Evolutionary conservation across 2,888 invertebrate genomes (phyloP), one percentile per base, ranked within the genome.

Genomic region (Lingula anatina): DNA sequence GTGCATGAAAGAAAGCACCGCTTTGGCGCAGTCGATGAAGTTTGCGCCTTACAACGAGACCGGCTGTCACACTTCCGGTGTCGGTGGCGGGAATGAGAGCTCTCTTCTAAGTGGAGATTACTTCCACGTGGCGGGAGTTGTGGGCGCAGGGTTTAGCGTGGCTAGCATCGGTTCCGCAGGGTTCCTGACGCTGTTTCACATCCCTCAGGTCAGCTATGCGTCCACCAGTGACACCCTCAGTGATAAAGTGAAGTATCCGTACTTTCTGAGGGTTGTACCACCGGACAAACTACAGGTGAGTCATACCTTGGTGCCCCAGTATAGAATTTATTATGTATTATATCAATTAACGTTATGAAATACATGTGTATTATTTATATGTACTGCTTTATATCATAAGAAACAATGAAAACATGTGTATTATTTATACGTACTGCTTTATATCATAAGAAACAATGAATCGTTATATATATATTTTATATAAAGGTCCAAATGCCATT

Each of bases 1-100:
- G 55, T 69, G 69, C 42, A 56, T 54, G 24, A 65, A 61, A 42
- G 54, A 61, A 21, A 62, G 53, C 3, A 60, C 61, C 2, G 64
- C 69, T 4, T 46, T 67, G n/a, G 56, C 52, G 2, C 54, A 61
- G 31, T 57, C 63, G 15, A 47, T 67, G 28, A 57, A 60, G 31
- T 64, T 68, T 46, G 56, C 66, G 15, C 53, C 52, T 44, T 12
- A 5, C 47, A 4, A 20, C 42, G 18, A 5, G 21, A 4, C 38
- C n/a, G 3, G 21, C n/a, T n/a, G n/a, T n/a, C n/a, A n/a, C n/a
- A n/a, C n/a, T n/a, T n/a, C n/a, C n/a, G n/a, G n/a, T n/a, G 3
- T 39, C n/a, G 5, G 4, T 5, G 2, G 26, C 12, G 4, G n/a
- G 25, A 21, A 44, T 26, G 26, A 26, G 18, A 46, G 18, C 20